Conservation (phyloP, 2,888 invertebrate species). For the Melanotus villosus region DNA sequence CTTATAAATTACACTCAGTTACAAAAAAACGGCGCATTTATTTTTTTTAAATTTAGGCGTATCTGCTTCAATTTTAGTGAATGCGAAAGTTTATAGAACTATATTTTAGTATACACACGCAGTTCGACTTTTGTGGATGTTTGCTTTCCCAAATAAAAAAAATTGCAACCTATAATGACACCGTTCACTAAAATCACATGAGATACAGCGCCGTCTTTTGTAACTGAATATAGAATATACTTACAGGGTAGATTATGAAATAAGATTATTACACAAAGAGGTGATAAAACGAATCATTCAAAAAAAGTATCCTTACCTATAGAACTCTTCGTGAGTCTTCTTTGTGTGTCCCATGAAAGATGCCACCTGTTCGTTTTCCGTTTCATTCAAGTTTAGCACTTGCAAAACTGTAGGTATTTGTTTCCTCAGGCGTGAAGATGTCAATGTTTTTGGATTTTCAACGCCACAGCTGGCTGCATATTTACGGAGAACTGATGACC, state of each 20-base stretch:
- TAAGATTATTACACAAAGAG: neutral
- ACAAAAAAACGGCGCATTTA: no score
- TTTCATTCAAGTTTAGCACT: constrained; percentile 42
- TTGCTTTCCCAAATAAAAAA: no score
- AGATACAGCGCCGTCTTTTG: neutral
- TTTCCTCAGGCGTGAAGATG: no score
- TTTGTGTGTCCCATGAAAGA: constrained; percentile 49
- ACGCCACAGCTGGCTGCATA: constrained; percentile 48
- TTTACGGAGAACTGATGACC: constrained; percentile 48
- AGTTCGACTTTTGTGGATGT: no score
- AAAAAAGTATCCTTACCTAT: constrained; percentile 5
- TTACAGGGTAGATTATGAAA: neutral
- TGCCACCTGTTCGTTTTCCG: constrained; percentile 53
- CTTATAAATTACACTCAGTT: no score
- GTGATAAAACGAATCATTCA: neutral
- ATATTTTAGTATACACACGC: no score
- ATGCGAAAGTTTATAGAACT: no score
- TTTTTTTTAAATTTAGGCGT: no score
- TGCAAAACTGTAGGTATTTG: constrained; percentile 49
- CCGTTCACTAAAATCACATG: neutral
- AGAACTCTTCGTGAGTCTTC: constrained; percentile 47
- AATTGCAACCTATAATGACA: neutral
- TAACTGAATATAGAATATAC: neutral
- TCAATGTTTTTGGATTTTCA: constrained; percentile 14
- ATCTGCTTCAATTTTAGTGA: no score